Evolutionary conservation across 1,140 invertebrate species (phyloP), one percentile per base, ranked within the genome.

Genomic region (Panagrolaimus sp.): DNA sequence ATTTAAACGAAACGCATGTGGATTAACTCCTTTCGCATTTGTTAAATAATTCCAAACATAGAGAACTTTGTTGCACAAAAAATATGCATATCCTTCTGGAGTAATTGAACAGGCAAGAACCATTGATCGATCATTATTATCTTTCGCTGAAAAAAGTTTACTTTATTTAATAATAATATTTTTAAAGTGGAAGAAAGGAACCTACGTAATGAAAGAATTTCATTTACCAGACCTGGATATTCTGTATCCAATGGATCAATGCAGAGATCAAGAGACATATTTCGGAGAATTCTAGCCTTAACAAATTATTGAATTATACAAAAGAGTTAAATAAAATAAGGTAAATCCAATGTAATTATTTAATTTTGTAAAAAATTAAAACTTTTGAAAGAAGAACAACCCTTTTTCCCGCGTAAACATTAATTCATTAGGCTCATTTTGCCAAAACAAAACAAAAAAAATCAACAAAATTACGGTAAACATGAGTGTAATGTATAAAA

Each of bases 201-300:
- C 52, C 17, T 58, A 26, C 21, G 52, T 21, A 26, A 21, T 38
- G 32, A 38, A 4, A 58, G 52, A 14, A 58, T 21, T 58, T 58
- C 52, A 58, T 58, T 58, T 21, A 58, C 52, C 5, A 58, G 17
- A 12, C 52, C 52, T 0, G 52, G 52, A 58, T n/a, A 58, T 12
- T 21, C 52, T 12, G 14, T n/a, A 58, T 58, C 52, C 21, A 58
- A 21, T 26, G 52, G 52, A 28, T 58, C 52, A 58, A 58, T 58
- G 52, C 52, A 58, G 10, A 58, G 52, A 21, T 58, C 52, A 14
- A 58, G 52, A 28, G 52, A 58, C 52, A 58, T 58, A 10, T n/a
- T 58, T 12, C n/a, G n/a, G n/a, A n/a, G n/a, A n/a, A n/a, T n/a
- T n/a, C n/a, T n/a, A n/a, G n/a, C n/a, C n/a, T n/a, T n/a, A n/a